A percentile compares a stretch with the other conserved stretches of the same genome.
Evolutionary conservation across 2,888 invertebrate species (phyloP).

Genomic region (Drosophila nigritarsus): DNA sequence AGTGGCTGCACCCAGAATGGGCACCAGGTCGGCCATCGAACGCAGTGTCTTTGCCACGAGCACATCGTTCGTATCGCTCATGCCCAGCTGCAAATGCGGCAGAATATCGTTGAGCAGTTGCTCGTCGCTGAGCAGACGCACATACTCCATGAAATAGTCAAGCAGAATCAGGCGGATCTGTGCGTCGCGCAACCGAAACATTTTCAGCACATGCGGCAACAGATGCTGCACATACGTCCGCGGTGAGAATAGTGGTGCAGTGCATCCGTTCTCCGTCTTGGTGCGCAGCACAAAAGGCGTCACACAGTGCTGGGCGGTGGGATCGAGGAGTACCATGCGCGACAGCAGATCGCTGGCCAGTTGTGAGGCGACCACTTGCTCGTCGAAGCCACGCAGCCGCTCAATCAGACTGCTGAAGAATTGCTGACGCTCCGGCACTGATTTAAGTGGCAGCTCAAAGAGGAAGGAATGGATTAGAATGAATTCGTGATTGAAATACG

Average conservation of each 20-base stretch:
- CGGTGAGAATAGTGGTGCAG: slow-evolving; percentile 89
- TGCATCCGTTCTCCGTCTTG: slow-evolving; percentile 84
- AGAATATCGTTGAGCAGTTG: slow-evolving; percentile 91
- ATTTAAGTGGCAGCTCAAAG: slow-evolving; percentile 92
- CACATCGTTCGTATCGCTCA: slow-evolving; percentile 93
- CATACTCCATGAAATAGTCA: slow-evolving; percentile 91
- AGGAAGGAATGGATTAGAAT: slow-evolving; percentile 93
- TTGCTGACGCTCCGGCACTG: slow-evolving; percentile 89
- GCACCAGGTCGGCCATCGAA: slow-evolving; percentile 93
- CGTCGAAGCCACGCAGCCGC: slow-evolving; percentile 90
- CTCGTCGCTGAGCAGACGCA: slow-evolving; percentile 90
- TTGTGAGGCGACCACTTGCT: slow-evolving; percentile 92
- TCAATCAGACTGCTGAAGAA: slow-evolving; percentile 91
- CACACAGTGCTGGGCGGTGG: slow-evolving; percentile 88
- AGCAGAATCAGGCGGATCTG: slow-evolving; percentile 92
- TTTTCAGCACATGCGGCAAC: slow-evolving; percentile 91
- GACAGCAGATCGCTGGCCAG: slow-evolving; percentile 92
- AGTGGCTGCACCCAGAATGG: slow-evolving; percentile 91
- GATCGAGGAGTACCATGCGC: slow-evolving; percentile 93
- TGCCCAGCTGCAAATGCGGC: slow-evolving; percentile 94
- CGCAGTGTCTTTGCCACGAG: slow-evolving; percentile 93
- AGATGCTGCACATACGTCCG: slow-evolving; percentile 90
- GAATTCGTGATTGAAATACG: slow-evolving; percentile 94
- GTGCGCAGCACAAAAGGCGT: slow-evolving; percentile 86
- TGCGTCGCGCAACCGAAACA: slow-evolving; percentile 94